Evolutionary conservation across 2,888 invertebrate genomes (phyloP), one percentile per base, ranked within the genome.

Genomic region (Leucania comma): DNA sequence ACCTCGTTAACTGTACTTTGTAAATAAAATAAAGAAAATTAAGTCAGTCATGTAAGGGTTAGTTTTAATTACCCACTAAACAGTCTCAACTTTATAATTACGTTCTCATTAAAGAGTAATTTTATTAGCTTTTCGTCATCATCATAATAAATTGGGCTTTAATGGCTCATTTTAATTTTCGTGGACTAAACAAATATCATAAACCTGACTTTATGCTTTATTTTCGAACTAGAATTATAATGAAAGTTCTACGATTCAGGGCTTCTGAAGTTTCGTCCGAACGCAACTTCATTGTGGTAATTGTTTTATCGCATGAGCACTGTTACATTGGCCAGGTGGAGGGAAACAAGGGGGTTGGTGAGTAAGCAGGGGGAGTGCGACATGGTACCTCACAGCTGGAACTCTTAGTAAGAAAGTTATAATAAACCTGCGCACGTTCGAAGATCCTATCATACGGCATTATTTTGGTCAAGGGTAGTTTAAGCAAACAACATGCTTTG

Each of bases 251-350:
- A 85, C 80, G 72, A 85, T 90, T 88, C 90, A 87, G 86, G 85
- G 87, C 86, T 87, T 88, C 86, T 84, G 81, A 88, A 88, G 89
- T 90, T 90, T 89, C 87, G 86, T 88, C 78, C 87, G 84, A 91
- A 90, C 91, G 88, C 89, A 88, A 91, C 89, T 94, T 92, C 90
- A 91, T 90, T 90, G 91, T 89, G 91, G 94, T 95, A 95, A 95
- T 96, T 96, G 95, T 95, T 96, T 96, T 95, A 95, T 96, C 94
- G 95, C 95, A 95, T 96, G 95, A 93, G 93, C 89, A 88, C 88
- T 86, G 90, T 88, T 86, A 89, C 90, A 88, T 80, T 90, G 91
- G 91, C 88, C 90, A 92, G 90, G 88, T 86, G 75, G 79, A 70
- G 84, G 77, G 62, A 75, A 59, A 22, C 42, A 5, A 32, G 46